Percentiles rank a stretch among this genome's conserved stretches.
phyloP scores from a whole-genome alignment of 2,888 invertebrate species.

The Macrosiphum euphorbiae region DNA sequence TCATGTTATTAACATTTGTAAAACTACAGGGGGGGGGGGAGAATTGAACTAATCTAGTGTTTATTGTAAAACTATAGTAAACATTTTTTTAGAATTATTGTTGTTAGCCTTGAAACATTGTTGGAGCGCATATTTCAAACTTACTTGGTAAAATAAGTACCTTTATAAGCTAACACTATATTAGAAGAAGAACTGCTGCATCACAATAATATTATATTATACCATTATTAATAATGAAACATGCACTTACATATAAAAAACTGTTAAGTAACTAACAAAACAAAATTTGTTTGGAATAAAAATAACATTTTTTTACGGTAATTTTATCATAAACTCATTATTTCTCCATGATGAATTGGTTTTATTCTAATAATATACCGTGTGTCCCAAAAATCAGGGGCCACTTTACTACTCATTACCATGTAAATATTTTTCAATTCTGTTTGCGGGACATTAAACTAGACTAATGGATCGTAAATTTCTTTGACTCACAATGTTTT shows the following conservation, averaged over 20 bases:
- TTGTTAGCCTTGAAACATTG: not conserved
- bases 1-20: not conserved
- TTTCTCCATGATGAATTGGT: not conserved
- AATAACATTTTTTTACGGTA: not conserved
- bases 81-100: not conserved
- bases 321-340: not conserved
- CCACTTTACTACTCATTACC: no score
- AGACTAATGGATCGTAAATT: no score
- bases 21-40: not conserved
- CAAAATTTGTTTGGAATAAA: not conserved
- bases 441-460: no score
- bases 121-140: not conserved
- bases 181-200: not conserved
- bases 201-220: not conserved
- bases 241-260: not conserved
- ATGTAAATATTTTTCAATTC: no score
- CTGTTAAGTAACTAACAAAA: not conserved
- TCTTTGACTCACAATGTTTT: no score
- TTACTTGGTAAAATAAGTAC: not conserved
- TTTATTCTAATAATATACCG: not conserved
- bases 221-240: not conserved
- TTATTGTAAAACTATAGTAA: not conserved
- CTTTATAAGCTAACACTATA: not conserved
- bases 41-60: not conserved
- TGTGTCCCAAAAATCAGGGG: no score